Conservation (phyloP, 2,113 vertebrate species). For the Probosciger aterrimus region DNA sequence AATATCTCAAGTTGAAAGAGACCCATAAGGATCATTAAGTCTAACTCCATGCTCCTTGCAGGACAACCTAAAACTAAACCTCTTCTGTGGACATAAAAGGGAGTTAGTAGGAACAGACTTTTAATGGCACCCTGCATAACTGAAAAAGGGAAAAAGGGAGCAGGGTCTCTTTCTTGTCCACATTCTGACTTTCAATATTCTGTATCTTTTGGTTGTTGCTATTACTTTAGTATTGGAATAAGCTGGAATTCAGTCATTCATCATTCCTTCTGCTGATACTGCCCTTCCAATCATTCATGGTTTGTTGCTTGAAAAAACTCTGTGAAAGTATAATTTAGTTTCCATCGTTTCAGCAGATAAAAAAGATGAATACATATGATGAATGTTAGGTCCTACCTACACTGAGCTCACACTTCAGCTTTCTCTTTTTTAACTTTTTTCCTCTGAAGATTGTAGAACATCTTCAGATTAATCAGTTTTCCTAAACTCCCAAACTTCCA, state of each 20-base stretch:
- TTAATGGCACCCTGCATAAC: background rate
- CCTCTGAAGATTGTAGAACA: background rate
- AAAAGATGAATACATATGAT: background rate
- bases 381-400: background rate
- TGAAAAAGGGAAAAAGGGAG: background rate
- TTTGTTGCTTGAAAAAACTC: background rate
- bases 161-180: background rate
- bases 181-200: background rate
- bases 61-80: background rate
- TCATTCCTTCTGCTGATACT: background rate
- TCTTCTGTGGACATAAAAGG: background rate
- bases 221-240: background rate
- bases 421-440: background rate
- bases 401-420: background rate
- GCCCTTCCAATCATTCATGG: fast-evolving
- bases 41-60: too few relatives aligned
- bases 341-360: background rate
- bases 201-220: background rate
- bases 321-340: background rate
- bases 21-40: too few relatives aligned
- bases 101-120: background rate
- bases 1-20: too few relatives aligned
- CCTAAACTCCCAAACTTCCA: background rate
- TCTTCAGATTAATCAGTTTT: background rate
- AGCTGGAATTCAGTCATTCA: background rate